Percentiles rank a stretch among this genome's conserved stretches.
phyloP scores from a whole-genome alignment of 2,888 invertebrate genomes.

The Apodemia duryi region DNA sequence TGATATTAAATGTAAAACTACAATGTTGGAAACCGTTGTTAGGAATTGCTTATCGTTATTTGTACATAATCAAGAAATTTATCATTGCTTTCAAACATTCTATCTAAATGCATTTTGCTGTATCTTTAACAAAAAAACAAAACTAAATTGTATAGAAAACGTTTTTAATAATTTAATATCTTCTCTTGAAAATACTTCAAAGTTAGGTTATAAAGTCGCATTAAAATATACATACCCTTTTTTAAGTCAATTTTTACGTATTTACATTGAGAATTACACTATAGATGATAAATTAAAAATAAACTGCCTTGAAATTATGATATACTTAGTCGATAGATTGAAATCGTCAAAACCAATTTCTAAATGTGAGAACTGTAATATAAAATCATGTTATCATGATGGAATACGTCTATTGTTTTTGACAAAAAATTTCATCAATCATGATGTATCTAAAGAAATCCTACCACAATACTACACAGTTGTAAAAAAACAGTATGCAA shows the following conservation, averaged over 20 bases:
- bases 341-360: constrained; percentile 44
- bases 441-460: constrained; percentile 35
- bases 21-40: constrained; percentile 38
- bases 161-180: constrained; percentile 43
- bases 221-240: constrained; percentile 52
- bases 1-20: constrained; percentile 42
- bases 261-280: constrained; percentile 42
- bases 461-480: constrained; percentile 37
- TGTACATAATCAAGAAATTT: constrained; percentile 45
- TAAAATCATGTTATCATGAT: constrained; percentile 55
- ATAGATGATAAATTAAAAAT: constrained; percentile 21
- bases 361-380: constrained; percentile 59
- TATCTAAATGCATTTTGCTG: constrained; percentile 50
- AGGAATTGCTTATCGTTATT: constrained; percentile 41
- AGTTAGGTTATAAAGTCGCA: constrained; percentile 42
- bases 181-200: constrained; percentile 48
- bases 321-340: constrained; percentile 43
- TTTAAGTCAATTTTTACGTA: constrained; percentile 50
- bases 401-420: constrained; percentile 51
- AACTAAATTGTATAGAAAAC: constrained; percentile 34
- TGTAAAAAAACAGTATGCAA: constrained; percentile 44
- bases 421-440: constrained; percentile 45
- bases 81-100: constrained; percentile 55
- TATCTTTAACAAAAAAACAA: constrained; percentile 42
- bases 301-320: constrained; percentile 46